phyloP scores from a whole-genome alignment of 2,797 vertebrate genomes.

The Clamator glandarius region DNA sequence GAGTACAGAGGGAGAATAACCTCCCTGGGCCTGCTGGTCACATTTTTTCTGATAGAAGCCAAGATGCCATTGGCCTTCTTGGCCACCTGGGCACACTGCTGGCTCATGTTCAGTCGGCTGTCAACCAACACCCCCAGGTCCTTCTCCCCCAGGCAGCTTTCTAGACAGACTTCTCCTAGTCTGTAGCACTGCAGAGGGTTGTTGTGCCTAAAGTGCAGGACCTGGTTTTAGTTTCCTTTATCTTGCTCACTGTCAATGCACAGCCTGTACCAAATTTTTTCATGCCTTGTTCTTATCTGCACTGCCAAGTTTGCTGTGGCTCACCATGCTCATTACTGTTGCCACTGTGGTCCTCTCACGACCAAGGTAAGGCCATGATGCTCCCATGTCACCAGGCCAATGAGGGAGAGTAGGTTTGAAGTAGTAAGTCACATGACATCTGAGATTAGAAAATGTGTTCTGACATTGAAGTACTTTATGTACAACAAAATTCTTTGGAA shows the following conservation, averaged over 20 bases:
- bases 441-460: not conserved
- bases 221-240: not conserved
- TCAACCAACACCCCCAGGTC: too few species aligned
- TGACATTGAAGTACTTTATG: not conserved
- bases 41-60: too few species aligned
- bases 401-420: not conserved
- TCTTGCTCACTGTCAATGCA: not conserved
- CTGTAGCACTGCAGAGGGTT: too few species aligned
- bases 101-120: too few species aligned
- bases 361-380: not conserved
- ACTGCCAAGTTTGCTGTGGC: not conserved
- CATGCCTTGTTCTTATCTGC: not conserved
- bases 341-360: rapidly evolving
- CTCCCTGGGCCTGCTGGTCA: too few species aligned
- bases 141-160: too few species aligned
- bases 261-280: not conserved
- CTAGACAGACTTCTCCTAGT: too few species aligned
- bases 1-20: too few species aligned
- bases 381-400: not conserved
- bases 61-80: too few species aligned
- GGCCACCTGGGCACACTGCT: too few species aligned
- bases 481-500: not conserved
- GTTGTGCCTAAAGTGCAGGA: too few species aligned
- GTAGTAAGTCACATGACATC: not conserved
- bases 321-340: not conserved